Evolutionary conservation across 2,888 invertebrate genomes (phyloP), one percentile per base, ranked within the genome.

Genomic region (Plusia festucae): DNA sequence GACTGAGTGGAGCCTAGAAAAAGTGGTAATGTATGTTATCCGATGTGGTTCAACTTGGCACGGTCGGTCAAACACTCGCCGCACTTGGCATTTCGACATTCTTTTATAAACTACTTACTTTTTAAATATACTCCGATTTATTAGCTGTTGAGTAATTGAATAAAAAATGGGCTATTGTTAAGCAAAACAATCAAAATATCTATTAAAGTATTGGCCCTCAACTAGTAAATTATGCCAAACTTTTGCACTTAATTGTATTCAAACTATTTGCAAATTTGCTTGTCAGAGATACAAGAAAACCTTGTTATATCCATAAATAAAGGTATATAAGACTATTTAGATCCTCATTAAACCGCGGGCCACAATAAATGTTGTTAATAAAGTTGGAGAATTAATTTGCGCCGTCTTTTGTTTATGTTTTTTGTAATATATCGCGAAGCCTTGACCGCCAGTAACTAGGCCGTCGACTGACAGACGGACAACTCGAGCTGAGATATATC

Each of bases 81-180:
- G 63, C 52, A 74, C 78, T 78, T 81, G 75, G 68, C 68, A 78
- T 71, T 74, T 71, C 71, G 46, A 78, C 68, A 74, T 78, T 74
- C 63, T 59, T 74, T 30, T 52, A 46, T 16, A 53, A 60, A 53
- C 46, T 57, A 60, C 44, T 71, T 76, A 76, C 58, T 64, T 75
- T 70, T 61, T 30, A 18, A 32, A 63, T 34, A 32, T 8, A 20
- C 18, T n/a, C 5, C n/a, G 44, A 24, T 11, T 34, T 56, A 55
- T 55, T 54, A 44, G n/a, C 11, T 56, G 44, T 44, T 56, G n/a
- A 24, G 55, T 44, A 56, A 56, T 24, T 54, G 30, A 2, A 20
- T 18, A 16, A 13, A 20, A 53, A 16, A 34, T 15, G 15, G 15
- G 9, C 13, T 32, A 32, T 32, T 32, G 11, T 32, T 13, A 9